These are phyloP conservation scores for Colletes gigas DNA, from an alignment of 1,140 invertebrate species.

Conservation along the genomic window DNA sequence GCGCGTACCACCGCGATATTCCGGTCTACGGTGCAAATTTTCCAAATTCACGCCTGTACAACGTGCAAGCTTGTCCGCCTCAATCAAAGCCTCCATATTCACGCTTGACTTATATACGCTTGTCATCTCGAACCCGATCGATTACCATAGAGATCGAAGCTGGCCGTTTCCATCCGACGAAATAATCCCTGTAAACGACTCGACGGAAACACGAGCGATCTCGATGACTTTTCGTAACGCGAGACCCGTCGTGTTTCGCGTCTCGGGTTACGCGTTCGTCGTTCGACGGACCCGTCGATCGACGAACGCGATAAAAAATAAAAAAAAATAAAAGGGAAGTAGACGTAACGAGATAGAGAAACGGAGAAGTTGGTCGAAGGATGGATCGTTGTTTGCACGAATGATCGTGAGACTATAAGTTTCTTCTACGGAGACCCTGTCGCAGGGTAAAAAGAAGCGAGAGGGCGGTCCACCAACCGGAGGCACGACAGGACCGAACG, in stretches of 20 bases:
- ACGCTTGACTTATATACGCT: conserved; percentile 49
- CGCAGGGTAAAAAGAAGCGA: conserved; percentile 90
- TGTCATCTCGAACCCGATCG: conserved; percentile 28
- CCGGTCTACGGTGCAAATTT: neutral
- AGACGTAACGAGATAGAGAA: neutral
- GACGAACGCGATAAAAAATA: neutral
- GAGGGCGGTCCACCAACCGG: conserved; percentile 81
- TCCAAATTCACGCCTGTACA: conserved; percentile 43
- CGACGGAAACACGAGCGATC: too few species aligned
- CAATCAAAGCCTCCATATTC: conserved; percentile 38
- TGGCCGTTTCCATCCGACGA: neutral
- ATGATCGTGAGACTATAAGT: conserved; percentile 62
- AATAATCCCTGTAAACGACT: too few species aligned
- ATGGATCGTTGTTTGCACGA: conserved; percentile 60
- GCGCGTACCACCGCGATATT: neutral
- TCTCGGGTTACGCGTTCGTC: neutral
- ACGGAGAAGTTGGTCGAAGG: conserved; percentile 40
- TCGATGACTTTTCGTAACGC: too few species aligned
- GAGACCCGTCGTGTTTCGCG: too few species aligned
- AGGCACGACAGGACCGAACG: conserved; percentile 83
- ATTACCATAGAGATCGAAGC: neutral
- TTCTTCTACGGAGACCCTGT: conserved; percentile 78
- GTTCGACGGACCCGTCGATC: neutral
- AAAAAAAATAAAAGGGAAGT: neutral
- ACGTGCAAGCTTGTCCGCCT: conserved; percentile 51